phyloP scores from a whole-genome alignment of 2,113 vertebrate genomes.

The Petrocephalus microphthalmus region DNA sequence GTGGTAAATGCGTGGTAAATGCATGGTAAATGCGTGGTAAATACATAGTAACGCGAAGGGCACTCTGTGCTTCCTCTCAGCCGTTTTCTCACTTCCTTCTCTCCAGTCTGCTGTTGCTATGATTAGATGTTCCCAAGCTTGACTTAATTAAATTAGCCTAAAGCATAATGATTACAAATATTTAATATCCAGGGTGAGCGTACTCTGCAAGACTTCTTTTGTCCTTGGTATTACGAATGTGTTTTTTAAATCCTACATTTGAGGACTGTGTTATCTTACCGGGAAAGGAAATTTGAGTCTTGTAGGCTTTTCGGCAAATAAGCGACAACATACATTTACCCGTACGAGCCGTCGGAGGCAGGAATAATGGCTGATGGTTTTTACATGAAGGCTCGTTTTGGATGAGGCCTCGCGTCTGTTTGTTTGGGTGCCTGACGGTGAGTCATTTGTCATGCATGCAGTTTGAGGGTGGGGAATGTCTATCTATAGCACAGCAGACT shows the following conservation, averaged over 20 bases:
- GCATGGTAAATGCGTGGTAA: not conserved
- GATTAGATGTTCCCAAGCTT: not conserved
- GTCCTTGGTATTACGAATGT: not conserved
- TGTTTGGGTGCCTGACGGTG: not conserved
- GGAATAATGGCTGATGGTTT: not conserved
- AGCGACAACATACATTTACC: not conserved
- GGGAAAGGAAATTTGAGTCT: not conserved
- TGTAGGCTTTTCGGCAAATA: not conserved
- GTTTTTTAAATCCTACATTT: not conserved
- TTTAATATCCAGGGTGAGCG: not conserved
- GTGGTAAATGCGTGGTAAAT: too few species aligned
- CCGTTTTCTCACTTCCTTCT: not conserved
- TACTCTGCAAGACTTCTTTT: not conserved
- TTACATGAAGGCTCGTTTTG: not conserved
- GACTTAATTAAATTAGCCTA: slow-evolving; percentile 1
- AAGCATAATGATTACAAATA: slow-evolving; percentile 1
- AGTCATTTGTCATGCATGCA: not conserved
- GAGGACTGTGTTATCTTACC: not conserved
- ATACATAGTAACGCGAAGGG: not conserved
- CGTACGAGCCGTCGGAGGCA: not conserved
- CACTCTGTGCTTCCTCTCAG: not conserved
- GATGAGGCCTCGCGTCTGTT: not conserved
- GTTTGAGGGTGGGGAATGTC: not conserved
- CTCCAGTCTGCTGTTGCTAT: not conserved
- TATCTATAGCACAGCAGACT: not conserved